Base-by-base conservation (phyloP, 2,113 vertebrate genomes). In the Amphilophus citrinellus region DNA sequence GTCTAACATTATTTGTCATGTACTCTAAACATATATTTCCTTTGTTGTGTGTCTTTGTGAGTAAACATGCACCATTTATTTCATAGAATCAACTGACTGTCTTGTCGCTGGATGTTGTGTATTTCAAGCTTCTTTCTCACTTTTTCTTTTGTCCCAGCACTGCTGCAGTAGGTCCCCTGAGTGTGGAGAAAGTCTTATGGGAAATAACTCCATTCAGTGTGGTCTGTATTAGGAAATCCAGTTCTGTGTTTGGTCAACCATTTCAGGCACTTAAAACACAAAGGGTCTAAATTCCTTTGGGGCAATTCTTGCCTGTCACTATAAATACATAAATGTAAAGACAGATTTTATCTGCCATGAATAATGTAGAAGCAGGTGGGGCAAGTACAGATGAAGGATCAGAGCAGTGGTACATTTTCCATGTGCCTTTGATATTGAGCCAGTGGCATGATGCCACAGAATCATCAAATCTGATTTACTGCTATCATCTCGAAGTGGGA, bases 181-280 rank as follows among this genome's bases (percentile, higher is more conserved):
- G 89, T 88, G 85, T 91, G 76, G 7, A 82, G 60, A 76, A 73
- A 50, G 90, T 75, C 91, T 90, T 90, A 39, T 84, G 92, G 93
- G 93, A 90, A 91, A 92, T 87, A 83, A 80, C 39, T 78, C 80
- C 75, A 87, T 89, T 86, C 85, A 61, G 42, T 87, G 32, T 24
- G 71, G 85, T 89, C 82, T 89, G 84, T 71, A 82, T 53, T 63
- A 39, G 65, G 79, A 89, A 92, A 91, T 91, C 73, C 89, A 91
- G 85, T 85, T 87, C 60, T 87, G 75, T 86, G 88, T 92, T 92
- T 90, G 87, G 50, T 90, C 92, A 93, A 87, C 85, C 93, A 85
- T 94, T 91, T 91, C 92, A 88, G 89, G 68, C 76, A 85, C 86
- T 89, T 93, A 93, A 92, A 92, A 89, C 93, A 85, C 85, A 87